A percentile compares a stretch with the other conserved stretches of the same genome.
Conservation (phyloP, 53 echinoderm and acorn worm species). For the Paelopatides confundens region DNA sequence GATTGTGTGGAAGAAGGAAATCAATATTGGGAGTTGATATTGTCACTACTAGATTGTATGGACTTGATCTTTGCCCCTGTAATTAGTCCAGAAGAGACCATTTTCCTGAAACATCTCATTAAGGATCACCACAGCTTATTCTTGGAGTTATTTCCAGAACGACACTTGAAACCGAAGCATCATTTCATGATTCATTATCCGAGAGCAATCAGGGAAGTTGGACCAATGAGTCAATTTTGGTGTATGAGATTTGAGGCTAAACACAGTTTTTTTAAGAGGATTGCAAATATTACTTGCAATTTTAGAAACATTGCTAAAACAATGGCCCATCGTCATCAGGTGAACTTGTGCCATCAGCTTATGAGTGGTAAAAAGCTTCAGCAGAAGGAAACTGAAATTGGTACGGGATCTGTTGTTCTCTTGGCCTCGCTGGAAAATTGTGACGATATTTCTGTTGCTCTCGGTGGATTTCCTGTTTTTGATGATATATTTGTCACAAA, state of each 20-base stretch:
- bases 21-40: slow-evolving; percentile 52
- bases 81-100: slow-evolving; percentile 46
- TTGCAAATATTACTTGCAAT: slow-evolving; percentile 42
- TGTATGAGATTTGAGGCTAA: slow-evolving; percentile 48
- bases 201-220: slow-evolving; percentile 44
- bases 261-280: slow-evolving; percentile 31
- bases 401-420: slow-evolving; percentile 16
- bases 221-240: slow-evolving; percentile 64
- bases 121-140: slow-evolving; percentile 49
- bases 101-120: slow-evolving; percentile 46
- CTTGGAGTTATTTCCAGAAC: slow-evolving; percentile 10
- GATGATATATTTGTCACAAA: slow-evolving; percentile 26
- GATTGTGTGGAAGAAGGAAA: slow-evolving; percentile 57
- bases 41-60: slow-evolving; percentile 39
- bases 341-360: slow-evolving; percentile 28
- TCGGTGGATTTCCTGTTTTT: slow-evolving; percentile 17
- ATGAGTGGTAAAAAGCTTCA: background rate
- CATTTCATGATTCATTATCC: slow-evolving; percentile 72
- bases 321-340: slow-evolving; percentile 37
- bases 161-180: slow-evolving; percentile 58
- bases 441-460: background rate
- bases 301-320: slow-evolving; percentile 37
- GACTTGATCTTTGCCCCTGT: slow-evolving; percentile 31
- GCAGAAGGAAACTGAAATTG: slow-evolving; percentile 16
- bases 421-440: slow-evolving; percentile 15